Evolutionary conservation across 2,797 vertebrate species (phyloP), one percentile per base, ranked within the genome.

Genomic region (Leuciscus waleckii): DNA sequence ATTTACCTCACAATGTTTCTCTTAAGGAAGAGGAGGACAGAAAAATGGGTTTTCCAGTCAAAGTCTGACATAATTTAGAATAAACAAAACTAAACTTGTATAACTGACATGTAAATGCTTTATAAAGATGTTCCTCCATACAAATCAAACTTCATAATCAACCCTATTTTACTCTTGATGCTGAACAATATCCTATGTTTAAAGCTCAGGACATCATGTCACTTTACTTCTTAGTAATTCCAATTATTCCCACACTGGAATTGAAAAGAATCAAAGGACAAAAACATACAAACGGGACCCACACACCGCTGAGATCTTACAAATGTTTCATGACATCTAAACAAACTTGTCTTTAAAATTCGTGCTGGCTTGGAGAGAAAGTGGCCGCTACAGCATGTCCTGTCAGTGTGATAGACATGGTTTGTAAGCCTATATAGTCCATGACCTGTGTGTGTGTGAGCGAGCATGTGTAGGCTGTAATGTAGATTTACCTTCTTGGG

Each of bases 401-500:
- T 87, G 74, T 81, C 79, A 69, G 5, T 76, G 78, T 81, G 58
- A 65, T 70, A 63, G 86, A 70, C 78, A 84, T 56, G 81, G 70
- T 83, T 83, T 46, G 49, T 49, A 84, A 76, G 39, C 71, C 10
- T 46, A 29, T 46, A 49, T 19, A 54, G 43, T 69, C 35, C 41
- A 56, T 26, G 14, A 61, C 41, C 29, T 81, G 46, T 41, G 43
- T 67, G n/a, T 67, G 80, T 74, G 67, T 82, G 35, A 77, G 32
- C 0, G 19, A 71, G 29, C 58, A 71, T 70, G 75, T 86, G 79
- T 70, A 74, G 89, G 81, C 70, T 91, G 90, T 93, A 85, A 90
- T 93, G 90, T 93, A 94, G 90, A 93, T 96, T 97, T 97, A 99
- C 98, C 98, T 98, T 93, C 98, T 97, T 70, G 98, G 98, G 94